These are phyloP conservation scores for Cecropterus lyciades DNA, from an alignment of 1,140 invertebrate genomes.

Conservation along the genomic window DNA sequence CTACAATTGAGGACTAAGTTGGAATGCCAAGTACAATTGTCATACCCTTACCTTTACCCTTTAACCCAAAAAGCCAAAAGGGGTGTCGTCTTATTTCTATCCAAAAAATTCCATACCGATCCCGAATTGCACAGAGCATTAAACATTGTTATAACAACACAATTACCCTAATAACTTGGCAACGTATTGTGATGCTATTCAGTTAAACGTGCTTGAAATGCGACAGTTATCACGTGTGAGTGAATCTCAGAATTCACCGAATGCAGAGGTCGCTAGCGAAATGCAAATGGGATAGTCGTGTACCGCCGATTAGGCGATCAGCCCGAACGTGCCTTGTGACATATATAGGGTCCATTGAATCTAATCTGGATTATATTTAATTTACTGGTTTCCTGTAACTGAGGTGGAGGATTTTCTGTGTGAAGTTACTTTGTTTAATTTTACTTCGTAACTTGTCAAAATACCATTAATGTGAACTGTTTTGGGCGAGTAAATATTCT, in stretches of 20 bases:
- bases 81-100: too few species aligned
- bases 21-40: too few species aligned
- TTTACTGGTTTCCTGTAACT: not conserved
- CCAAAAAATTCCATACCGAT: not conserved
- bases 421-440: too few species aligned
- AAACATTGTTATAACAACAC: constrained; percentile 6
- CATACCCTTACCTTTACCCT: too few species aligned
- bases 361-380: constrained; percentile 11
- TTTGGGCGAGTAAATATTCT: too few species aligned
- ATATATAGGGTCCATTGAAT: constrained; percentile 39
- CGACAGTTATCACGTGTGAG: constrained; percentile 39
- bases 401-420: not conserved
- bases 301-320: constrained; percentile 55
- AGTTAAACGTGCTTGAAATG: constrained; percentile 25
- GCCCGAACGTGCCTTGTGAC: constrained; percentile 44
- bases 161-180: constrained; percentile 18
- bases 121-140: not conserved
- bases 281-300: constrained; percentile 62
- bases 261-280: constrained; percentile 42
- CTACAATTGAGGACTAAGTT: too few species aligned
- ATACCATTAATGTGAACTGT: too few species aligned
- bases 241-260: constrained; percentile 41
- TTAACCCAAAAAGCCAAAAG: too few species aligned
- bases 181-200: constrained; percentile 21
- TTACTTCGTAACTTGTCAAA: too few species aligned